phyloP scores from a whole-genome alignment of 2,113 vertebrate species.

The Malurus melanocephalus region DNA sequence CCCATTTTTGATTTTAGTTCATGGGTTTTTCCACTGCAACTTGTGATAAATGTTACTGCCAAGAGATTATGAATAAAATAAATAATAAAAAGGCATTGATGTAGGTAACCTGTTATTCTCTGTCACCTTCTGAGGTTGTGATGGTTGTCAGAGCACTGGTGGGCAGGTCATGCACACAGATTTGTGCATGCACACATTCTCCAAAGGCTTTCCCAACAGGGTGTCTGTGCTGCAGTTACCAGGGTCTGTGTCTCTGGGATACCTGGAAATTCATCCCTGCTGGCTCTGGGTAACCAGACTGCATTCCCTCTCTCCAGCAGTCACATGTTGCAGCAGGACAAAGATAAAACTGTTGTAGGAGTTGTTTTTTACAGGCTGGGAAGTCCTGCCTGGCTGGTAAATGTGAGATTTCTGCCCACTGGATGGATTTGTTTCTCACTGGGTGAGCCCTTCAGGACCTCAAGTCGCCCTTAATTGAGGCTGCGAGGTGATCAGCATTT shows the following conservation, averaged over 20 bases:
- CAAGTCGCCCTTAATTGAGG: background rate
- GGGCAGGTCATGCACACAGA: background rate
- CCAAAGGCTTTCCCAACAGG: background rate
- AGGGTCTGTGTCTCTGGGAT: background rate
- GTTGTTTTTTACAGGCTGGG: background rate
- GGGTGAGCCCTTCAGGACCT: background rate
- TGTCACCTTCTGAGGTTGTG: background rate
- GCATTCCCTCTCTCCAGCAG: background rate
- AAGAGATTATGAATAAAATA: background rate
- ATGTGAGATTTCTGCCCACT: background rate
- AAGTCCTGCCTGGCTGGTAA: background rate
- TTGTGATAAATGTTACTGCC: background rate
- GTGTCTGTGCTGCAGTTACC: fast-evolving
- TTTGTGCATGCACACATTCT: background rate
- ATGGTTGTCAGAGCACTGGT: background rate
- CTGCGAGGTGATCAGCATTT: background rate
- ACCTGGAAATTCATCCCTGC: background rate
- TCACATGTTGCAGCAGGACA: background rate
- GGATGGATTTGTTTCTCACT: background rate
- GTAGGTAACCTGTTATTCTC: background rate
- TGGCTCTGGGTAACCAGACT: background rate
- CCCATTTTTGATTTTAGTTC: background rate
- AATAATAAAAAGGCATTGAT: background rate
- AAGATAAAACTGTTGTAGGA: background rate
- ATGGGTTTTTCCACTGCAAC: background rate